Conservation (phyloP, 2,888 invertebrate genomes). For the Aleiodes alternator region DNA sequence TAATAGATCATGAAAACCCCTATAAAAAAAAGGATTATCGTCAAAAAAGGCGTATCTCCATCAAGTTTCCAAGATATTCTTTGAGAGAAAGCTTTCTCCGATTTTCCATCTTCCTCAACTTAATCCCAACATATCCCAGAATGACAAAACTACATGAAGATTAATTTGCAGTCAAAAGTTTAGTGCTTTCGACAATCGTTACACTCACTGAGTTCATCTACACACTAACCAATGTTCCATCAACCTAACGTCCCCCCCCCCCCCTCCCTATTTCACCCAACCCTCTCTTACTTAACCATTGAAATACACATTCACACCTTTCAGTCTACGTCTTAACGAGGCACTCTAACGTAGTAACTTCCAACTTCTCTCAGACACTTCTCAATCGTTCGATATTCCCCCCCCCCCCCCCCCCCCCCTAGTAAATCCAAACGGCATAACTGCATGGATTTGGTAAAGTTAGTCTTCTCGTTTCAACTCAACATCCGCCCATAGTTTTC, state of each 20-base stretch:
- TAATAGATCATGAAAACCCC: no score
- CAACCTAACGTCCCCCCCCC: not conserved
- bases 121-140: not conserved
- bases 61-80: no score
- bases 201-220: not conserved
- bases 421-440: slow-evolving; percentile 1
- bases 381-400: slow-evolving; percentile 47
- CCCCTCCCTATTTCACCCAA: not conserved
- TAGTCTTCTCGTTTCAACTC: slow-evolving; percentile 26
- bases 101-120: no score
- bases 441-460: slow-evolving; percentile 19
- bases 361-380: slow-evolving; percentile 25
- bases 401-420: slow-evolving; percentile 16
- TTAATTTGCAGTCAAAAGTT: not conserved
- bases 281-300: slow-evolving; percentile 36
- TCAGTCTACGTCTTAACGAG: slow-evolving; percentile 41
- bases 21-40: no score
- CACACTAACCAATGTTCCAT: not conserved
- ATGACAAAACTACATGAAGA: not conserved
- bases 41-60: no score
- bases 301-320: slow-evolving; percentile 29
- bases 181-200: slow-evolving; percentile 32
- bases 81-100: no score
- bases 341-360: slow-evolving; percentile 40
- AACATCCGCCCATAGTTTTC: slow-evolving; percentile 16